Conservation (phyloP, 1,140 invertebrate genomes). For the Cephus cinctus region DNA sequence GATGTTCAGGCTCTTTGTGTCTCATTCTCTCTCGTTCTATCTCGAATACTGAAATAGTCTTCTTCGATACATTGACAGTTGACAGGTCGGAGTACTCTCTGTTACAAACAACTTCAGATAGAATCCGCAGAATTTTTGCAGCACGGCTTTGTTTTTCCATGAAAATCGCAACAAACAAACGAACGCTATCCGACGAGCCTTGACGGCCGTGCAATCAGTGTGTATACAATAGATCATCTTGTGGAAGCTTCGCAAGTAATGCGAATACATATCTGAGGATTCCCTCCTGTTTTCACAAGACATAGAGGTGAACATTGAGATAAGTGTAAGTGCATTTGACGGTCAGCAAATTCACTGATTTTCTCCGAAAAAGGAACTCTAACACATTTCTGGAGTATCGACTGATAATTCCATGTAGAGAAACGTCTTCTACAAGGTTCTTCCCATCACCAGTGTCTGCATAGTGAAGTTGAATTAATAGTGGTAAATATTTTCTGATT, state of each 20-base stretch:
- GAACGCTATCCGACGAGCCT: no score
- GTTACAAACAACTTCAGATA: not conserved
- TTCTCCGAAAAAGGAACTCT: no score
- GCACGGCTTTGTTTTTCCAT: constrained; percentile 18
- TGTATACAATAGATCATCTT: not conserved
- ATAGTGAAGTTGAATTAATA: no score
- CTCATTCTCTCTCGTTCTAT: no score
- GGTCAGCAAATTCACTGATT: no score
- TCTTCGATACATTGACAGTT: constrained; percentile 4
- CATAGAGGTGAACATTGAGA: not conserved
- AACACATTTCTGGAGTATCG: no score
- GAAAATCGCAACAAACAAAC: constrained; percentile 12
- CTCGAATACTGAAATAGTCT: no score
- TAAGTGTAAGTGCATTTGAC: no score
- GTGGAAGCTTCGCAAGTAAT: not conserved
- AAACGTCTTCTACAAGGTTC: not conserved
- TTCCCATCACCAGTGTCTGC: not conserved
- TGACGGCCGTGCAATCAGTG: not conserved
- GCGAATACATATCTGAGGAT: not conserved
- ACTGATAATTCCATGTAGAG: not conserved
- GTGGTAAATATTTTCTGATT: no score
- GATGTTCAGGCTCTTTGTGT: no score
- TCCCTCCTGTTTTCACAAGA: not conserved
- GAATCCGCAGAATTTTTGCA: constrained; percentile 1
- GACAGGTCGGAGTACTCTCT: not conserved